Percentiles rank a stretch among this genome's conserved stretches.
These are phyloP conservation scores for Oxyruncus cristatus DNA, from an alignment of 2,113 vertebrate species.

Conservation along the genomic window DNA sequence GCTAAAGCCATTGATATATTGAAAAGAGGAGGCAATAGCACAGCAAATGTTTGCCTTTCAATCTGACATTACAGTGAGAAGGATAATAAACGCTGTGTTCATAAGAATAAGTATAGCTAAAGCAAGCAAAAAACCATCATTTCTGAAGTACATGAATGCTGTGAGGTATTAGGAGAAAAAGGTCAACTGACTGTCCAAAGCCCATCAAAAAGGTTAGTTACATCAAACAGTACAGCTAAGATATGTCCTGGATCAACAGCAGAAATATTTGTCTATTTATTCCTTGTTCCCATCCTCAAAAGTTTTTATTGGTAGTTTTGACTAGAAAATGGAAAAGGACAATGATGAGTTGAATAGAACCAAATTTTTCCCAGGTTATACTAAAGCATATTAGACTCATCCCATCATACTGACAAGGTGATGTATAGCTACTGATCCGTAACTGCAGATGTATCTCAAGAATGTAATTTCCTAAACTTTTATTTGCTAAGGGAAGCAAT, in stretches of 20 bases:
- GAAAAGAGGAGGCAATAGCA: not conserved
- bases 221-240: not conserved
- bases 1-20: conserved; percentile 14
- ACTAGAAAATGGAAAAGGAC: not conserved
- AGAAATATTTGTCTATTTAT: not conserved
- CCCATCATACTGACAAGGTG: not conserved
- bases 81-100: conserved; percentile 17
- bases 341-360: not conserved
- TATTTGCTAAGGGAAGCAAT: not conserved
- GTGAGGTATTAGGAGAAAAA: conserved; percentile 50
- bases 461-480: not conserved
- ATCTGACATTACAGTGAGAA: conserved; percentile 17
- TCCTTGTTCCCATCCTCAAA: not conserved
- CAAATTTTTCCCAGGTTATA: not conserved
- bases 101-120: conserved; percentile 25
- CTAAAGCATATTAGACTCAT: not conserved
- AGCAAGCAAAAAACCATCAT: not conserved
- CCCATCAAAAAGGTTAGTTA: not conserved
- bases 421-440: not conserved
- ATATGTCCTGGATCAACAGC: not conserved
- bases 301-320: not conserved
- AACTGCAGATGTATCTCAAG: not conserved
- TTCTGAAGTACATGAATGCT: not conserved
- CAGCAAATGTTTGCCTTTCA: conserved; percentile 47
- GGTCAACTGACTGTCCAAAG: conserved; percentile 22